Percentiles rank a stretch among this genome's conserved stretches.
Conservation (phyloP, 2,797 vertebrate genomes). For the Vireo griseus region DNA sequence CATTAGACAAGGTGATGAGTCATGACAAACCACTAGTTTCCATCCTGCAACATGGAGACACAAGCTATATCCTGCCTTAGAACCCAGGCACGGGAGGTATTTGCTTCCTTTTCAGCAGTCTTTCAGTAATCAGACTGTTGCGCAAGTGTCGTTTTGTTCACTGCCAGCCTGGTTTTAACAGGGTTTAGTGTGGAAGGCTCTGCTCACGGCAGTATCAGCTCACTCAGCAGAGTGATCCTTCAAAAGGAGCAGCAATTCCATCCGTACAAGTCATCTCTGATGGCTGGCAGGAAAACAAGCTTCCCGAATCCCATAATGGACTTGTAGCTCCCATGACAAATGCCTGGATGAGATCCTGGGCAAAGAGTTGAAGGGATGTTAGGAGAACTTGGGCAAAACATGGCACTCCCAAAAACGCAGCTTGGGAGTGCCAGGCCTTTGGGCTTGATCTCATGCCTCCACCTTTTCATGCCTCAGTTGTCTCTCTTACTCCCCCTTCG, state of each 20-base stretch:
- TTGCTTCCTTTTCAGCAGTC: neutral
- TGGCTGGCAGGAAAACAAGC: neutral
- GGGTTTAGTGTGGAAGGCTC: neutral
- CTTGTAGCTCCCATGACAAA: neutral
- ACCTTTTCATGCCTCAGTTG: accelerated
- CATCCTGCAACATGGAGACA: neutral
- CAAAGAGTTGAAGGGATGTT: neutral
- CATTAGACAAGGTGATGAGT: neutral
- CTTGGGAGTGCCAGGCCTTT: neutral
- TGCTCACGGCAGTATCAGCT: neutral
- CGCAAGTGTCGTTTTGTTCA: neutral
- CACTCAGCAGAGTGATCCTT: neutral
- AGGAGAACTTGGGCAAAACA: neutral
- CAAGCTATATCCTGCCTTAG: neutral
- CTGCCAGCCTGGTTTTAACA: neutral
- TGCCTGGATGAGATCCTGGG: neutral
- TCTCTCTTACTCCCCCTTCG: neutral
- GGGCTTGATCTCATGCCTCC: neutral
- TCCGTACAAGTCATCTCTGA: neutral
- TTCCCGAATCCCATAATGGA: neutral
- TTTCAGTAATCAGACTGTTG: neutral
- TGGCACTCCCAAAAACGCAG: neutral
- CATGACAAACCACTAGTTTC: neutral
- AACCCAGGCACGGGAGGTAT: neutral
- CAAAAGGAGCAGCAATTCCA: constrained; percentile 2